Conservation (phyloP, 1,140 invertebrate genomes). For the Rhagoletis zephyria region DNA sequence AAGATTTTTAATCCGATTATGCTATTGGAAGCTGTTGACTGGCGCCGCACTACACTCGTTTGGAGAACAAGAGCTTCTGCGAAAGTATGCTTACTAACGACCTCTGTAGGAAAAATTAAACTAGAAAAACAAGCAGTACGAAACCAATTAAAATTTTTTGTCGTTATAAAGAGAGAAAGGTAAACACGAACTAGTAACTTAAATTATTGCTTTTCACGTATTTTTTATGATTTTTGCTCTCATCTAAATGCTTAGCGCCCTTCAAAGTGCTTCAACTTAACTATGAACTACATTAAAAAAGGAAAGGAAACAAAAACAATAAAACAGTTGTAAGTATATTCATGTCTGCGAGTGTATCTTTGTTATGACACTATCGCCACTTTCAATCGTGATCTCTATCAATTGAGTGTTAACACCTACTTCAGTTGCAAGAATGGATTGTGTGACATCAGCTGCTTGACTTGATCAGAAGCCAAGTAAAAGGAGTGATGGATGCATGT, state of each 20-base stretch:
- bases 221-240: too few relatives aligned
- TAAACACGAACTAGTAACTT: too few relatives aligned
- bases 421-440: neutral
- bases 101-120: neutral
- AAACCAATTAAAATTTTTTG: too few relatives aligned
- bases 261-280: too few relatives aligned
- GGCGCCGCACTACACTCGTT: neutral
- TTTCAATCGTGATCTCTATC: conserved; percentile 11
- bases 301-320: neutral
- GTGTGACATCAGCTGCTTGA: neutral
- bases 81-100: neutral
- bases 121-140: neutral
- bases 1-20: neutral
- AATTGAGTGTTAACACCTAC: neutral
- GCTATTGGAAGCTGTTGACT: neutral
- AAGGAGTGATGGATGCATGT: neutral
- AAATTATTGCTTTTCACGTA: too few relatives aligned
- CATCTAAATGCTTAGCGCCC: too few relatives aligned
- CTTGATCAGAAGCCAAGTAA: neutral
- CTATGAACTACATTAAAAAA: too few relatives aligned
- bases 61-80: neutral
- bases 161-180: too few relatives aligned
- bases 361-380: neutral
- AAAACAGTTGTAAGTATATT: neutral
- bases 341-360: too few relatives aligned